These are phyloP conservation scores for Axinella damicornis DNA, from an alignment of 37 sponge, comb jelly and placozoan genomes.

Conservation along the genomic window DNA sequence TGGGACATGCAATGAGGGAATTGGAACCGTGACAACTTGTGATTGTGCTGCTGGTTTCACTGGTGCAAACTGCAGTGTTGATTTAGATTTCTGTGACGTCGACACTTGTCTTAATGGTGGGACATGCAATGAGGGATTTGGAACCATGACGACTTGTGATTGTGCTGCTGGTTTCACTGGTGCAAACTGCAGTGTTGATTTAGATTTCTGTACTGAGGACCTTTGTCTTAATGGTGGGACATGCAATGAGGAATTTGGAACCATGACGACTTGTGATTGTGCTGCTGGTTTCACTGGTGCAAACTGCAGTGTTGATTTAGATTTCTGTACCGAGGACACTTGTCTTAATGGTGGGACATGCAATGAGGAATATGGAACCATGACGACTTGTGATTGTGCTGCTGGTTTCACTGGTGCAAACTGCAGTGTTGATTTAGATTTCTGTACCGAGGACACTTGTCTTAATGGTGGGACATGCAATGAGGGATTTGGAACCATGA, in stretches of 20 bases:
- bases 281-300: slow-evolving; percentile 25
- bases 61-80: too few species aligned
- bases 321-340: slow-evolving; percentile 1
- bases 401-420: slow-evolving; percentile 31
- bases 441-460: slow-evolving; percentile 46
- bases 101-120: slow-evolving; percentile 66
- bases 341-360: slow-evolving; percentile 55
- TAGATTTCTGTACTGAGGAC: not conserved
- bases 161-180: slow-evolving; percentile 6
- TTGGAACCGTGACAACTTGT: slow-evolving; percentile 7
- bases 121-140: slow-evolving; percentile 45
- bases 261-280: slow-evolving; percentile 42
- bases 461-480: slow-evolving; percentile 60
- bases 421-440: slow-evolving; percentile 27
- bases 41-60: slow-evolving; percentile 26
- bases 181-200: slow-evolving; percentile 17
- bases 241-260: slow-evolving; percentile 47
- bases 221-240: slow-evolving; percentile 67
- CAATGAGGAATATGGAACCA: not conserved
- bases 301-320: slow-evolving; percentile 1
- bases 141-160: not conserved
- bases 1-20: slow-evolving; percentile 57
- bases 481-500: slow-evolving; percentile 27
- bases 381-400: slow-evolving; percentile 34
- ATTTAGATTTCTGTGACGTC: too few species aligned